Base-by-base conservation (phyloP, 2,888 invertebrate species). In the Lampropteryx suffumata region DNA sequence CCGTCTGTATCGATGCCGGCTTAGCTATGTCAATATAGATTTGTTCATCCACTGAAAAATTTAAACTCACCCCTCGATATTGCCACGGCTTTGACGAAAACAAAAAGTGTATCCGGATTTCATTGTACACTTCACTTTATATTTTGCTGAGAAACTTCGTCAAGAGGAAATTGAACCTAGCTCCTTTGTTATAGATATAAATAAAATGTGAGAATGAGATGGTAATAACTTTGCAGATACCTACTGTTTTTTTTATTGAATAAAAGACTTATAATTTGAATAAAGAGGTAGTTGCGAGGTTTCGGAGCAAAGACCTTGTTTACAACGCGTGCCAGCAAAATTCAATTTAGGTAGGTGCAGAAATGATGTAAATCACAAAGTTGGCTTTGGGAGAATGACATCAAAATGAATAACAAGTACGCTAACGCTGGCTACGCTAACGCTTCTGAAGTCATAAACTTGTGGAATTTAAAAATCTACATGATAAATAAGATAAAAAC, bases 31-130 rank as follows among this genome's bases (percentile, higher is more conserved):
- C 76, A 67, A 72, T 74, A 73, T 67, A 67, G 71, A 73, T 77
- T 74, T 69, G 74, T 62, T 67, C 67, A 71, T 66, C 62, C 70
- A 65, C 62, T 76, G 75, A 77, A 77, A 76, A 73, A 71, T 72
- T 74, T 72, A 68, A 77, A 75, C 73, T 69, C 67, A 59, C 48
- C 64, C 30, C 12, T 46, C 70, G 64, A 69, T 71, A 68, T 71
- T 67, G 67, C 65, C 62, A 28, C 55, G 55, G 66, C 58, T 68
- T 66, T 62, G 49, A 55, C 61, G 57, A 58, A 55, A 64, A 65
- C 65, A 69, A 67, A 69, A 61, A 61, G 62, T 59, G 58, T 62
- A 58, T 60, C 57, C 61, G 59, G 59, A 64, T 67, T 71, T 64
- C 63, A 64, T 56, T 62, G 64, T 54, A 56, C 46, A 59, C 49